phyloP scores from a whole-genome alignment of 1,140 invertebrate species.

The Drosophila athabasca region DNA sequence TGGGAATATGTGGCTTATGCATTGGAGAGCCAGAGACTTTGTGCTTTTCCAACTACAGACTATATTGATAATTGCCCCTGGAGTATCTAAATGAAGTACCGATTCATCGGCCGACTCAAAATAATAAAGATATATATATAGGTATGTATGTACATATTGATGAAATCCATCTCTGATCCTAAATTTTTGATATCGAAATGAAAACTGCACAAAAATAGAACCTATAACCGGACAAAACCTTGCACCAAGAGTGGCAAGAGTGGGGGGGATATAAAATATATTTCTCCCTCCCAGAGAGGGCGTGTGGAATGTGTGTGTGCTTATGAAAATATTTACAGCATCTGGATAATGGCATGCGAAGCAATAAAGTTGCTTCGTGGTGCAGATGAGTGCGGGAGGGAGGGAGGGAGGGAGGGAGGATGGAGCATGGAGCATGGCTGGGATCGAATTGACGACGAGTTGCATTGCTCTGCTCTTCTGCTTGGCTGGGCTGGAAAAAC shows the following conservation, averaged over 20 bases:
- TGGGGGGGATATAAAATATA: neutral
- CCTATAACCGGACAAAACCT: neutral
- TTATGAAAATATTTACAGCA: constrained; percentile 73
- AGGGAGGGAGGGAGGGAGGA: constrained; percentile 19
- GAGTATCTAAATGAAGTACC: too few relatives aligned
- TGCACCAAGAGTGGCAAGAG: constrained; percentile 2
- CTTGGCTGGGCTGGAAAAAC: constrained; percentile 47
- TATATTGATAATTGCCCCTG: too few relatives aligned
- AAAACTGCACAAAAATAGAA: too few relatives aligned
- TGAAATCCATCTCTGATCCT: too few relatives aligned
- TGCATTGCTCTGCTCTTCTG: constrained; percentile 2
- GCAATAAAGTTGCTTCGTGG: constrained; percentile 55
- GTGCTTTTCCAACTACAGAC: neutral
- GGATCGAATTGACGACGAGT: neutral
- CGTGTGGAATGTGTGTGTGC: constrained; percentile 22
- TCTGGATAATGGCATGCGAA: constrained; percentile 56
- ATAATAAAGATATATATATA: too few relatives aligned
- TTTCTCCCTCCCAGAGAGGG: constrained; percentile 5
- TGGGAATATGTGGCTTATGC: neutral
- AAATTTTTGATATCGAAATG: too few relatives aligned
- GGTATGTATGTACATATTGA: too few relatives aligned
- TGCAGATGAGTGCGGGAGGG: constrained; percentile 11
- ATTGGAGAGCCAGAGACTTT: constrained; percentile 5
- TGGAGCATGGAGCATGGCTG: neutral
- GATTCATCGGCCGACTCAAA: too few relatives aligned